Conservation (phyloP, 1,140 invertebrate species). For the Heliconius eleuchia region DNA sequence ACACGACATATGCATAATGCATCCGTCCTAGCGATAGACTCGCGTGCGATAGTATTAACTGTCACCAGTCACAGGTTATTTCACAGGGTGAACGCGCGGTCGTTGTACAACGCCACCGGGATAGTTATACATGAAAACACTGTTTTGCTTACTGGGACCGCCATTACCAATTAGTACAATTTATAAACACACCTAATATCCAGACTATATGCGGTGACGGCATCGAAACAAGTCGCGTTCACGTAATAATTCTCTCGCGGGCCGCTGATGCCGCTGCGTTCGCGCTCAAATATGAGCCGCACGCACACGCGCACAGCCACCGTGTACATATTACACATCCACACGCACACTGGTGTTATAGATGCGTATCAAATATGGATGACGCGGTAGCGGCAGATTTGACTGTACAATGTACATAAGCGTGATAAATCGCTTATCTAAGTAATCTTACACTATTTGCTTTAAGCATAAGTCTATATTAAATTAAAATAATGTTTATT, state of each 20-base stretch:
- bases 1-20: conserved; percentile 70
- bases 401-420: conserved; percentile 37
- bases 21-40: conserved; percentile 59
- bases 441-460: neutral
- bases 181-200: conserved; percentile 72
- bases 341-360: conserved; percentile 43
- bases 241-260: conserved; percentile 71
- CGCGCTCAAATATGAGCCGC: conserved; percentile 63
- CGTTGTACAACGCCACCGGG: conserved; percentile 61
- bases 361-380: conserved; percentile 52
- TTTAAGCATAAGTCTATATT: neutral
- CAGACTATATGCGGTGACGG: conserved; percentile 71
- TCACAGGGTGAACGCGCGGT: conserved; percentile 58
- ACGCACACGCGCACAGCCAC: conserved; percentile 50
- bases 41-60: conserved; percentile 53
- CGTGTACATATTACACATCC: conserved; percentile 30
- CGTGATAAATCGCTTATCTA: conserved; percentile 61
- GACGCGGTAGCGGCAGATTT: conserved; percentile 52
- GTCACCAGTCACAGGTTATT: conserved; percentile 42
- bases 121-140: conserved; percentile 64
- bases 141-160: conserved; percentile 67
- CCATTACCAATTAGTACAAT: conserved; percentile 79
- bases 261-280: conserved; percentile 69
- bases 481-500: conserved; percentile 9
- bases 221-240: conserved; percentile 76